Conservation (phyloP, 2,797 vertebrate genomes). For the Pseudopleuronectes americanus region DNA sequence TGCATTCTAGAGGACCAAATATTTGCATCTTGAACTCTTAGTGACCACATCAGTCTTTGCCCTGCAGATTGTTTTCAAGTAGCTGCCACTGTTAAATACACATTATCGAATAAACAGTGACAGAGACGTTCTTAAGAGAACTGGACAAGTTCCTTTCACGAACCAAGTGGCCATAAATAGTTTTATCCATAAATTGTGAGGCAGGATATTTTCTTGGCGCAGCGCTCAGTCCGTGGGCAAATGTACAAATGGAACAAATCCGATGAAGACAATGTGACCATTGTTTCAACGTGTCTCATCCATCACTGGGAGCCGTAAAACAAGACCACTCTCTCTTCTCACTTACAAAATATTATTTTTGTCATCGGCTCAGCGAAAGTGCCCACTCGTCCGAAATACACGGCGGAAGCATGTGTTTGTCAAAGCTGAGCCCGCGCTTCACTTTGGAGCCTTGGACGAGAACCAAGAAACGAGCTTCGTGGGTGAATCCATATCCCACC, state of each 20-base stretch:
- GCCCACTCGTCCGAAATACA: slow-evolving; percentile 36
- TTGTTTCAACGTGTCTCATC: slow-evolving; percentile 55
- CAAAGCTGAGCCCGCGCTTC: slow-evolving; percentile 32
- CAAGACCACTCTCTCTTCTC: slow-evolving; percentile 28
- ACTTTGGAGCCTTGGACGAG: slow-evolving; percentile 31
- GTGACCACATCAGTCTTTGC: slow-evolving; percentile 8
- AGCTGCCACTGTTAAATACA: slow-evolving; percentile 19
- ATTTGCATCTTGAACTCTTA: not conserved
- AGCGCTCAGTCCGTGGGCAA: slow-evolving; percentile 11
- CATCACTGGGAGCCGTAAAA: slow-evolving; percentile 50
- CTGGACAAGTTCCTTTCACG: slow-evolving; percentile 1
- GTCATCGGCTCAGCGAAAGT: slow-evolving; percentile 46
- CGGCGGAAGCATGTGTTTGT: slow-evolving; percentile 51
- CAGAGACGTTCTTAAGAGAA: not conserved
- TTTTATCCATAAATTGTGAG: slow-evolving; percentile 10
- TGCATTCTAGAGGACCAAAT: not conserved
- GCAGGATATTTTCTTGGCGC: slow-evolving; percentile 1
- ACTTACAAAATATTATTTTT: slow-evolving; percentile 36
- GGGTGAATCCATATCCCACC: slow-evolving; percentile 29
- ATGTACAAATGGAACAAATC: slow-evolving; percentile 39
- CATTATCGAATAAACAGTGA: slow-evolving; percentile 1
- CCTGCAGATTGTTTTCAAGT: slow-evolving; percentile 12
- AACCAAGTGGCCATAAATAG: slow-evolving; percentile 36
- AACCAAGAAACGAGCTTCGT: slow-evolving; percentile 28
- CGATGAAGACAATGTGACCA: slow-evolving; percentile 23